Percentiles rank a stretch among this genome's conserved stretches.
phyloP scores from a whole-genome alignment of 2,888 invertebrate species.

The Conchocele bisecta region DNA sequence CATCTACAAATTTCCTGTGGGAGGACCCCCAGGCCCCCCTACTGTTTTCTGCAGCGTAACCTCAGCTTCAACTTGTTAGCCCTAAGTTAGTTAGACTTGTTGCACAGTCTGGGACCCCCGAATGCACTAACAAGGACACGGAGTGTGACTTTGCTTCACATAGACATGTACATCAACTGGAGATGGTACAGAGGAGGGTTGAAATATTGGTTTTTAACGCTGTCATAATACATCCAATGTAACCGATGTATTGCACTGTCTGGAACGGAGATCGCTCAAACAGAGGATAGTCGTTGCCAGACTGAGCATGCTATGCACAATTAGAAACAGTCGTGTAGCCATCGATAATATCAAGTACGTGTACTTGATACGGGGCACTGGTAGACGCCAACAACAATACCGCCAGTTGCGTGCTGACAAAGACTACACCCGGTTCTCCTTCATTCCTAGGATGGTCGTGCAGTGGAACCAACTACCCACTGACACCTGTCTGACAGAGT shows the following conservation, averaged over 20 bases:
- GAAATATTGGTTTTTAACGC: neutral
- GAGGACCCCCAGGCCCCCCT: too few relatives aligned
- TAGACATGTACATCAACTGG: neutral
- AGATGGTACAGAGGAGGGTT: constrained; percentile 7
- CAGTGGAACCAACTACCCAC: constrained; percentile 2
- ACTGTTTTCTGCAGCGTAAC: too few relatives aligned
- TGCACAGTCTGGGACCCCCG: constrained; percentile 6
- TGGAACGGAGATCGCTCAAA: constrained; percentile 1
- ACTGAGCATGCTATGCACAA: neutral
- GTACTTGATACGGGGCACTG: constrained; percentile 1
- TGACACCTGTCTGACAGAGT: neutral
- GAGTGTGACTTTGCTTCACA: neutral
- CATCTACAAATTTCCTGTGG: too few relatives aligned
- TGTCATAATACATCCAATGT: neutral
- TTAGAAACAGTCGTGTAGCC: neutral
- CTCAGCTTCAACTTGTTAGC: too few relatives aligned
- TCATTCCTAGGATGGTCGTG: neutral
- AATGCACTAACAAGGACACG: neutral
- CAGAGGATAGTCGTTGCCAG: neutral
- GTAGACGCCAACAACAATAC: constrained; percentile 1
- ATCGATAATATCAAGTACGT: neutral
- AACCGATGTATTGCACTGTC: neutral
- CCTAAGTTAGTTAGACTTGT: too few relatives aligned
- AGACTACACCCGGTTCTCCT: constrained; percentile 4
- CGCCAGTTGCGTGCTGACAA: constrained; percentile 10